Conservation (phyloP, 2,797 vertebrate species). For the Apogon hyalosoma region DNA sequence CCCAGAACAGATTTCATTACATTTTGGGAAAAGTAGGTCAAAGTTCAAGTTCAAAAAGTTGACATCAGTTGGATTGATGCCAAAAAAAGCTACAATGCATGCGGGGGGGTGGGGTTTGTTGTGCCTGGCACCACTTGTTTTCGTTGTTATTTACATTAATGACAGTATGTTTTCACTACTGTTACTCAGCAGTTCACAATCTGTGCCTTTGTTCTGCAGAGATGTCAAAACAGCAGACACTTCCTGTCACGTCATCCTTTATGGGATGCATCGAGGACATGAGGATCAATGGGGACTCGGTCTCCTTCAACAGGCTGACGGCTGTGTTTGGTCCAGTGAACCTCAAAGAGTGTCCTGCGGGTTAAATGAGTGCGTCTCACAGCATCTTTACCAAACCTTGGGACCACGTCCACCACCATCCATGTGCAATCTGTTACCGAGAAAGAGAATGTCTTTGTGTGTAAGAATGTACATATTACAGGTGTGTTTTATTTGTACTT, state of each 20-base stretch:
- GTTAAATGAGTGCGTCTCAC: constrained; percentile 64
- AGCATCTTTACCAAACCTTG: constrained; percentile 42
- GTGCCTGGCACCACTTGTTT: too few species aligned
- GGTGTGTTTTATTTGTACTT: constrained; percentile 30
- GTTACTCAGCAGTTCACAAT: not conserved
- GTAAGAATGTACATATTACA: constrained; percentile 51
- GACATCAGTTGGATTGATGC: too few species aligned
- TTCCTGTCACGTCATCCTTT: constrained; percentile 85
- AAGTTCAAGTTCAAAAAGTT: too few species aligned
- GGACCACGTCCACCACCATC: constrained; percentile 75
- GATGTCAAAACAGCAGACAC: constrained; percentile 51
- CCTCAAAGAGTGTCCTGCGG: constrained; percentile 88
- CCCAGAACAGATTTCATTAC: too few species aligned
- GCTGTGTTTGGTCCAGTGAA: constrained; percentile 87
- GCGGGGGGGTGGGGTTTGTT: too few species aligned
- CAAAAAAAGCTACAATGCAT: too few species aligned
- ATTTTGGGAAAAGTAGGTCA: too few species aligned
- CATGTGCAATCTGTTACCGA: constrained; percentile 80
- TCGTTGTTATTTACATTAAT: too few species aligned
- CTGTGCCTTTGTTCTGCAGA: constrained; percentile 70
- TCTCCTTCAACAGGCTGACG: constrained; percentile 82
- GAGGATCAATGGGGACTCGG: constrained; percentile 81
- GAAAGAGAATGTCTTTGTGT: constrained; percentile 77
- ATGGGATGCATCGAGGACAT: constrained; percentile 90
- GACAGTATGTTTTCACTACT: not conserved